Evolutionary conservation across 2,113 vertebrate species (phyloP).

Genomic region (Pangasianodon hypophthalmus): DNA sequence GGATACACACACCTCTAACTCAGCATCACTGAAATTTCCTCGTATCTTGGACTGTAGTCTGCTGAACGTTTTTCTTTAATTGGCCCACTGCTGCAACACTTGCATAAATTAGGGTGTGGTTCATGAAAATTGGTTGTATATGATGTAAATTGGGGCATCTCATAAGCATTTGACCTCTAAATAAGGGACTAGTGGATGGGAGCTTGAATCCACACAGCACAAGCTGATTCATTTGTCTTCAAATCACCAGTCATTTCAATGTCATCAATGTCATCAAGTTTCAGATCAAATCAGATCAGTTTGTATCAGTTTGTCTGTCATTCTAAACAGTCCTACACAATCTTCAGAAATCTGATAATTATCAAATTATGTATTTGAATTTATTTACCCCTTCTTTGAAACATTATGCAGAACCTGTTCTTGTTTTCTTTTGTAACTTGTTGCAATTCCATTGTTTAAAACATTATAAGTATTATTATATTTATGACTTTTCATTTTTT

Average conservation of each 20-base stretch:
- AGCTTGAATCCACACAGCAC: neutral
- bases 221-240: neutral
- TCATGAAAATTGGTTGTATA: neutral
- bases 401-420: neutral
- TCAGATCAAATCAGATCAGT: neutral
- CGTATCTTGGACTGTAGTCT: neutral
- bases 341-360: neutral
- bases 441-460: neutral
- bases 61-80: neutral
- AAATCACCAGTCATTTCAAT: neutral
- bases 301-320: neutral
- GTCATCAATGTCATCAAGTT: neutral
- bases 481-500: neutral
- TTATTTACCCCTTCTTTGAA: neutral
- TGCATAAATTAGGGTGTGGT: neutral
- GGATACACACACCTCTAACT: neutral
- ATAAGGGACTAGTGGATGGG: neutral
- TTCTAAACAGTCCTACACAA: neutral
- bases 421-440: neutral
- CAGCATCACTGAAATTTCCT: neutral
- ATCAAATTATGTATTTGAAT: neutral
- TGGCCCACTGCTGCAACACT: neutral
- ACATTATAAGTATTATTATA: neutral
- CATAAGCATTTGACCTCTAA: neutral
- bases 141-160: neutral